Evolutionary conservation across 30 jellyfish, hydroid and myxozoan species (phyloP).

Genomic region (Aurelia aurita complex sp. Pacific): DNA sequence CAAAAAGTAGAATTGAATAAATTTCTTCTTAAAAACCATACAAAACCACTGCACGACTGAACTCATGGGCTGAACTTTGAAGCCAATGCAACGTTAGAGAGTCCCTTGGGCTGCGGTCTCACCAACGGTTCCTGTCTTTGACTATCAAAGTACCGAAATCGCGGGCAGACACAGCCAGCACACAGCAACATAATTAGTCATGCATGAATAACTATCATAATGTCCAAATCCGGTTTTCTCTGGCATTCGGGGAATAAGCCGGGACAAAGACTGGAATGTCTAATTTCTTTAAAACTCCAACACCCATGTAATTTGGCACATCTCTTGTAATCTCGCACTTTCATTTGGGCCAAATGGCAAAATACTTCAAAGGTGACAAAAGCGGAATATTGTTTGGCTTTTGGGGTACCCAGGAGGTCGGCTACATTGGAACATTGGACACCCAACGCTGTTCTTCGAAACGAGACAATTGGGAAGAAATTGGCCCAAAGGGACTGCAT

Average conservation of each 20-base stretch:
- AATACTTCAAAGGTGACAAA: too few relatives aligned
- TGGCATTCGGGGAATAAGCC: neutral
- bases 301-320: neutral
- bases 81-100: neutral
- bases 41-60: neutral
- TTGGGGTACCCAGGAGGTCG: too few relatives aligned
- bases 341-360: too few relatives aligned
- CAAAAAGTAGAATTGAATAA: too few relatives aligned
- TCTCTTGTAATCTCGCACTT: too few relatives aligned
- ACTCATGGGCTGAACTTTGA: neutral
- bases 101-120: constrained; percentile 6
- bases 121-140: neutral
- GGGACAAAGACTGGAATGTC: neutral
- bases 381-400: too few relatives aligned
- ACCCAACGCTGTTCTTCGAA: too few relatives aligned
- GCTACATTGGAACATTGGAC: too few relatives aligned
- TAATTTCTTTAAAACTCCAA: neutral
- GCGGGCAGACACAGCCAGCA: neutral
- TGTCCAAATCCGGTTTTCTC: neutral
- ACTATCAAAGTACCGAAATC: neutral
- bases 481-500: too few relatives aligned
- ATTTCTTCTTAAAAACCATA: neutral
- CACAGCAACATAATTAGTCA: constrained; percentile 4
- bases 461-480: too few relatives aligned
- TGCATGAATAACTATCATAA: neutral